Evolutionary conservation across 2,888 invertebrate genomes (phyloP), one percentile per base, ranked within the genome.

Genomic region (Rugalucina vietnamica): DNA sequence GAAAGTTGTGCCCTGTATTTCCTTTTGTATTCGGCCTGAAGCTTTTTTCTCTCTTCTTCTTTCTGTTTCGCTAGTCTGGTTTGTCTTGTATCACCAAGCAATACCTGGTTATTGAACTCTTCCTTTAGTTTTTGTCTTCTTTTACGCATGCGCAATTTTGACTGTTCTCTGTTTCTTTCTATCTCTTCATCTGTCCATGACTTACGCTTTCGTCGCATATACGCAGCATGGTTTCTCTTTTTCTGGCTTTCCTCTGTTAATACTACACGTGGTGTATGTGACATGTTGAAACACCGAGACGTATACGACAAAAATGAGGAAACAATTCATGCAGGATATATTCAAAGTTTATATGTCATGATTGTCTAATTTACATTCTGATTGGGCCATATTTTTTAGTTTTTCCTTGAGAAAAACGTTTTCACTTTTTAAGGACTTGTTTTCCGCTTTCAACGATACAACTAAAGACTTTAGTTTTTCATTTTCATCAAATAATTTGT

Each of bases 1-100:
- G 69, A 69, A 27, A 69, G 69, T 29, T 69, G 29, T 69, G 69
- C 21, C 32, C 69, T 69, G 34, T 69, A 69, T 34, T 69, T 69
- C 29, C 69, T 69, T 32, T 69, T 69, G 34, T 69, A 32, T 69
- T 69, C 69, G 10, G 69, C 32, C 5, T 69, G 69, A 32, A 69
- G 5, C 21, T 34, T 69, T 69, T 69, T 69, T 32, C 69, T 4
- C 69, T 69, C 69, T 10, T 12, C 5, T 69, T 69, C 69, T 69
- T 69, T 43, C 43, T 43, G 43, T 18, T 43, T 43, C 18, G 43
- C 18, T 43, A 43, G 18, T 18, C 43, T 8, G 43, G 43, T 43
- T 43, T 43, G 43, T 18, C 43, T 43, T 43, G 43, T 43, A 43
- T 43, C 43, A 43, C 43, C 43, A 18, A 43, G 43, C 43, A 43